These are phyloP conservation scores for Daubentonia madagascariensis DNA, from an alignment of 2,113 vertebrate genomes.

Conservation along the genomic window DNA sequence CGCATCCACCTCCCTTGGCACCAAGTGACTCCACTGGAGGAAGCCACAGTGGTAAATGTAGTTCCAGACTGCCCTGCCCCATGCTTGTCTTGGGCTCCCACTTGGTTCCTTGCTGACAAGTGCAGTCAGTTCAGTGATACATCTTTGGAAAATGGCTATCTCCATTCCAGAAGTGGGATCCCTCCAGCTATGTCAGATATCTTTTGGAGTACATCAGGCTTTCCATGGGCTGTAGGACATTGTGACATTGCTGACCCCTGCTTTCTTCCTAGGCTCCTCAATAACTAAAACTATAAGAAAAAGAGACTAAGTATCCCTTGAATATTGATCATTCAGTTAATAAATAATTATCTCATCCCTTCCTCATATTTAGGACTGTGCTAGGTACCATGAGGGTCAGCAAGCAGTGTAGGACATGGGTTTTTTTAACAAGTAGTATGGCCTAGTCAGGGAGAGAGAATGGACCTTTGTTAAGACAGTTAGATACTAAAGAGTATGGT, in stretches of 20 bases:
- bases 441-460: not conserved
- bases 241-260: not conserved
- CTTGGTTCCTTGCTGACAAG: not conserved
- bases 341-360: not conserved
- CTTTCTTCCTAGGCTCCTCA: not conserved
- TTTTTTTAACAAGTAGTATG: not conserved
- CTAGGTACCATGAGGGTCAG: accelerated
- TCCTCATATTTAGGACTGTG: not conserved
- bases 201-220: not conserved
- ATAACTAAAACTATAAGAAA: not conserved
- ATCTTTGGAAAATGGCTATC: not conserved
- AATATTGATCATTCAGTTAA: not conserved
- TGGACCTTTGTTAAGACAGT: not conserved
- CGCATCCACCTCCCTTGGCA: constrained; percentile 86
- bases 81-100: accelerated
- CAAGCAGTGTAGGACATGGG: not conserved
- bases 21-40: constrained; percentile 82
- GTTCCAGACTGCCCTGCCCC: not conserved
- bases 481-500: not conserved
- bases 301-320: not conserved
- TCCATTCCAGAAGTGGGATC: not conserved
- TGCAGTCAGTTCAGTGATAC: not conserved
- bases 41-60: constrained; percentile 86
- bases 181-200: not conserved
- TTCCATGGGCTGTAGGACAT: not conserved